Evolutionary conservation across 1,140 invertebrate species (phyloP).

Genomic region (Zaprionus gabonicus): DNA sequence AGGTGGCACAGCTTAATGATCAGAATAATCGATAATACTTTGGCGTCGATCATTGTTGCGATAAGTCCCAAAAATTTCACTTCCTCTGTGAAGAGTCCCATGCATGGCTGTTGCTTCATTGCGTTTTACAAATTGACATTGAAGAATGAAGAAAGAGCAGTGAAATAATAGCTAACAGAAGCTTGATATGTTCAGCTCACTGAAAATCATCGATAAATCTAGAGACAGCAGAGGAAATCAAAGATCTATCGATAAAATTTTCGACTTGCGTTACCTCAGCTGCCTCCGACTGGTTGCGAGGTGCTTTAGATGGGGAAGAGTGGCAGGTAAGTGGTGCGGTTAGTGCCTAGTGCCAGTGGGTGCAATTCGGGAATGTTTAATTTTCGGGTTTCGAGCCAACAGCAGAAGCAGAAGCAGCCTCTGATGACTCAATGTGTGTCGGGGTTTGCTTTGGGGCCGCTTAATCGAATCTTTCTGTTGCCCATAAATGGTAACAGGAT

Average conservation of each 20-base stretch:
- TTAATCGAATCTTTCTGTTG: conserved; percentile 79
- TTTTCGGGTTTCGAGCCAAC: conserved; percentile 25
- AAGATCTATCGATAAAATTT: background rate
- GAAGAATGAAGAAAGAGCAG: too few species aligned
- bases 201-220: background rate
- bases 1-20: background rate
- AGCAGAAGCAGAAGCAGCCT: background rate
- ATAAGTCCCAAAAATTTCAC: background rate
- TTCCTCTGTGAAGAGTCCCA: too few species aligned
- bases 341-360: background rate
- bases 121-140: too few species aligned
- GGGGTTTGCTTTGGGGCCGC: conserved; percentile 47
- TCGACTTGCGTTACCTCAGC: background rate
- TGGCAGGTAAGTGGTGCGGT: background rate
- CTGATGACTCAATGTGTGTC: conserved; percentile 40
- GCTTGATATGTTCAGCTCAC: background rate
- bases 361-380: conserved; percentile 26
- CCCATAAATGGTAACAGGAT: conserved; percentile 76
- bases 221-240: background rate
- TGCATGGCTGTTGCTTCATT: too few species aligned
- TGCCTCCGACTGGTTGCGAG: background rate
- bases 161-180: background rate
- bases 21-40: background rate
- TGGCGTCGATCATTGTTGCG: background rate
- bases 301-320: background rate